Percentiles rank a stretch among this genome's conserved stretches.
phyloP scores from a whole-genome alignment of 1,140 invertebrate genomes.

The Bombus huntii region DNA sequence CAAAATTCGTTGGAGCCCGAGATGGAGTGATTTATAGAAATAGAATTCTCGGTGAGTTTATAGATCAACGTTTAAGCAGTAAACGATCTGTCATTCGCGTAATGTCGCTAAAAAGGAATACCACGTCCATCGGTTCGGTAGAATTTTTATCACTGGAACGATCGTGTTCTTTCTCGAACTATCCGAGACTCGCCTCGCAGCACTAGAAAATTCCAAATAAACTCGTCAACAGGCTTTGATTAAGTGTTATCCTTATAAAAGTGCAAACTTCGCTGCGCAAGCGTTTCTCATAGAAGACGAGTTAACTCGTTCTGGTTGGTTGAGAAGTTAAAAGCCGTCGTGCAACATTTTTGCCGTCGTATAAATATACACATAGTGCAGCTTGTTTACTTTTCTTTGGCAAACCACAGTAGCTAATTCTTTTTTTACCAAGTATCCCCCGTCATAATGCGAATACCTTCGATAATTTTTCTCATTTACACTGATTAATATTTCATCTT shows the following conservation, averaged over 20 bases:
- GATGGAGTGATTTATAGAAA: not conserved
- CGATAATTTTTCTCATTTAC: not conserved
- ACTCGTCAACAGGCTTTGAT: conserved; percentile 28
- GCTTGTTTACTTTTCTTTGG: conserved; percentile 40
- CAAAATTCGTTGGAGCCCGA: not conserved
- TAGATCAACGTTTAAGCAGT: not conserved
- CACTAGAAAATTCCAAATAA: conserved; percentile 28
- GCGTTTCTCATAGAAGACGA: conserved; percentile 40
- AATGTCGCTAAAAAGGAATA: not conserved
- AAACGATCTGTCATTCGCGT: conserved; percentile 12
- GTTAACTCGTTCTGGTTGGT: conserved; percentile 21
- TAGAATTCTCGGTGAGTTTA: not conserved
- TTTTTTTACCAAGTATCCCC: not conserved
- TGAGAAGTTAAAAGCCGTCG: conserved; percentile 45
- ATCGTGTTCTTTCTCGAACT: conserved; percentile 1
- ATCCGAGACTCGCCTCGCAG: not conserved
- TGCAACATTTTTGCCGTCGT: conserved; percentile 42
- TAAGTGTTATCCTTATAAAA: conserved; percentile 43
- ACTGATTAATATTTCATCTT: not conserved
- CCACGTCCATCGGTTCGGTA: not conserved
- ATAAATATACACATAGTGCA: conserved; percentile 10
- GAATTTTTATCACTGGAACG: not conserved
- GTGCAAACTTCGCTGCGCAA: conserved; percentile 32
- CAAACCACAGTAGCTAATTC: not conserved
- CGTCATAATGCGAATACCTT: not conserved